Evolutionary conservation across 2,797 vertebrate species (phyloP), one percentile per base, ranked within the genome.

Genomic region (Sternarchorhynchus goeldii): DNA sequence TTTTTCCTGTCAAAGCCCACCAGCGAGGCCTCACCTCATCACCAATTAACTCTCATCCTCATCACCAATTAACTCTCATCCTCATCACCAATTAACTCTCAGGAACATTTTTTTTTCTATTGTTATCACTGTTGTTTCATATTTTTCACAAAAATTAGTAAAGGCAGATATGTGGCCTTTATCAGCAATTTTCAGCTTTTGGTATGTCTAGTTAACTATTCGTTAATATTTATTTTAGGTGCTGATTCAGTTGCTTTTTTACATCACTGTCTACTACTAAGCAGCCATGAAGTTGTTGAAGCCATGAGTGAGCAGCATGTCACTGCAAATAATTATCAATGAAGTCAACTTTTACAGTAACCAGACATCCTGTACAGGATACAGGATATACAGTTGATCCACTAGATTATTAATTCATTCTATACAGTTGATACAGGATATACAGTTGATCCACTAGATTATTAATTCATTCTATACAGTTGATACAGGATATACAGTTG

Each of bases 1-100:
- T 83, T 86, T 79, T 65, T 45, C 69, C 63, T 56, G 31, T 79
- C 64, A 73, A 59, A 74, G 60, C 73, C 66, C 69, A 65, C 60
- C n/a, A 71, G 57, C 12, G 56, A 70, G 36, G 41, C 72, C 29
- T 34, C 25, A 25, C 29, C 71, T 70, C 62, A 34, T 45, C 36
- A 75, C 75, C 79, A 83, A 80, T 83, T 80, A 78, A 70, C 12
- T 55, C 14, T 32, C 57, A n/a, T 66, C 29, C 71, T 69, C 62
- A 34, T 45, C 36, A 75, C 75, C 79, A 83, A 80, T 83, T 80
- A 78, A 70, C 12, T 55, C 14, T 32, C 57, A n/a, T 66, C 29
- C 71, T 69, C 62, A 34, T 45, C 36, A 75, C 75, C 79, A 83
- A 79, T 83, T 80, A 78, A 71, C 78, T 71, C 6, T 57, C 34